Conservation (phyloP, 2,888 invertebrate species). For the Zele albiditarsus region DNA sequence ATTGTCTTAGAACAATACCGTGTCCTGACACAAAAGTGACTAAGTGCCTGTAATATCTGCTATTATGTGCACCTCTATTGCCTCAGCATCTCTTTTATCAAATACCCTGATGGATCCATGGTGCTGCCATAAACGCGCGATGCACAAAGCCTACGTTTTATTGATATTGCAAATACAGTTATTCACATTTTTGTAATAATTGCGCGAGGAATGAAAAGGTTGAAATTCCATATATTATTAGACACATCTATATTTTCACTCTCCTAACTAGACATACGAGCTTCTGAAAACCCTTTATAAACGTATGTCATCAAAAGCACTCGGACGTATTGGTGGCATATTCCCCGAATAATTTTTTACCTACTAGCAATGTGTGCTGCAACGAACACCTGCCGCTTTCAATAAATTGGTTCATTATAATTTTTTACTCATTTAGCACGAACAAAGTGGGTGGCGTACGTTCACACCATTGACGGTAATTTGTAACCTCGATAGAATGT, state of each 20-base stretch:
- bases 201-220: too few species aligned
- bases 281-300: too few species aligned
- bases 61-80: slow-evolving; percentile 61
- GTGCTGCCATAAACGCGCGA: neutral
- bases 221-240: too few species aligned
- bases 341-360: neutral
- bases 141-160: neutral
- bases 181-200: too few species aligned
- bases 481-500: slow-evolving; percentile 49
- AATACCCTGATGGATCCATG: neutral
- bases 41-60: slow-evolving; percentile 68
- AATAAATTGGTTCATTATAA: slow-evolving; percentile 26
- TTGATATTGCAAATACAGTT: too few species aligned
- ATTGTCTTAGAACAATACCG: slow-evolving; percentile 68
- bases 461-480: slow-evolving; percentile 53
- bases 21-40: slow-evolving; percentile 67
- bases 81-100: slow-evolving; percentile 34
- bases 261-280: too few species aligned
- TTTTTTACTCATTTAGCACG: slow-evolving; percentile 1
- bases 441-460: slow-evolving; percentile 36
- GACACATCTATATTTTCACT: too few species aligned
- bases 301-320: too few species aligned
- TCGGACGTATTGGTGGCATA: too few species aligned
- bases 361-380: neutral
- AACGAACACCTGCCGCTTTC: slow-evolving; percentile 10